Evolutionary conservation across 2,797 vertebrate species (phyloP).

Genomic region (Chiloscyllium punctatum): DNA sequence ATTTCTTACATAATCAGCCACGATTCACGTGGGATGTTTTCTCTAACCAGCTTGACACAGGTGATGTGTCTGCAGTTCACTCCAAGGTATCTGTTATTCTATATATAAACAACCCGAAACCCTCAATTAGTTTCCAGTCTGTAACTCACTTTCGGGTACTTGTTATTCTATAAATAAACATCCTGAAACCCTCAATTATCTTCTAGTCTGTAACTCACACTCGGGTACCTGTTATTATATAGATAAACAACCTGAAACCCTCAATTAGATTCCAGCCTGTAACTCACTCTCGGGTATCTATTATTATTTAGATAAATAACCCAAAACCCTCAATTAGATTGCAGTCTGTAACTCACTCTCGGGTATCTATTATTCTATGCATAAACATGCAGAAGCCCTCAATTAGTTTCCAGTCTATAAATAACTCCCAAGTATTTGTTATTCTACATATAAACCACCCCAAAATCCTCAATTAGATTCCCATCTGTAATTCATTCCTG

Average conservation of each 20-base stretch:
- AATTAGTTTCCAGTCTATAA: background rate
- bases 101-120: background rate
- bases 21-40: background rate
- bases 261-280: background rate
- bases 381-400: background rate
- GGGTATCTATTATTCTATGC: background rate
- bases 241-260: background rate
- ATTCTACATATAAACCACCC: background rate
- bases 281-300: background rate
- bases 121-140: background rate
- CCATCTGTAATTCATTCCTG: background rate
- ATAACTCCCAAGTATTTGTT: background rate
- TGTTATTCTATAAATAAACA: background rate
- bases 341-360: background rate
- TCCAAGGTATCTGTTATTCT: background rate
- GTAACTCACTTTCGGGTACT: background rate
- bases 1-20: background rate
- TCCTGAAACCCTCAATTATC: background rate
- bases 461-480: background rate
- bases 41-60: background rate
- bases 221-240: background rate
- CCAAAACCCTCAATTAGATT: background rate
- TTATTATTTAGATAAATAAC: background rate
- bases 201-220: background rate
- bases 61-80: background rate